Percentiles rank a stretch among this genome's conserved stretches.
Conservation (phyloP, 2,797 vertebrate species). For the Dicrostonyx torquatus region DNA sequence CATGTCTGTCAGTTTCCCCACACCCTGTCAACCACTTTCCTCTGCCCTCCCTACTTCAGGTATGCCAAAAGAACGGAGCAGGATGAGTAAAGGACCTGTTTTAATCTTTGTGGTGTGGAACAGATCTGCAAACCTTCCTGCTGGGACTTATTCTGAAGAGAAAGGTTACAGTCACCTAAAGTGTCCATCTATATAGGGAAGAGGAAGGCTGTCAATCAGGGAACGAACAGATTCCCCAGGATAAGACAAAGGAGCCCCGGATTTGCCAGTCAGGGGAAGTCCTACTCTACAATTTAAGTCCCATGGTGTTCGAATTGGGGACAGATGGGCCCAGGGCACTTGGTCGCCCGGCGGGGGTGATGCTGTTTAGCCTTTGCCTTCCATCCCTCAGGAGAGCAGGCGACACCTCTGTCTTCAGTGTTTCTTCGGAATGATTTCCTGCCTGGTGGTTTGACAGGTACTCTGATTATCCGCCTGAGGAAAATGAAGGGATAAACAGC, state of each 20-base stretch:
- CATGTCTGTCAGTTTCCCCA: slow-evolving; percentile 33
- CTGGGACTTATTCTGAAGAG: slow-evolving; percentile 57
- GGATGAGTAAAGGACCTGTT: slow-evolving; percentile 28
- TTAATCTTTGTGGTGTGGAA: slow-evolving; percentile 1
- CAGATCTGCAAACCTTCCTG: slow-evolving; percentile 23
- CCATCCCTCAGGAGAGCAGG: slow-evolving; percentile 46
- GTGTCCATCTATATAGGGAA: slow-evolving; percentile 19
- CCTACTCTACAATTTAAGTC: not conserved
- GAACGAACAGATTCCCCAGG: not conserved
- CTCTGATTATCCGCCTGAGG: slow-evolving; percentile 80
- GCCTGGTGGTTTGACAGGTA: slow-evolving; percentile 70
- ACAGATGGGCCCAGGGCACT: not conserved
- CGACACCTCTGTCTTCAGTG: slow-evolving; percentile 68
- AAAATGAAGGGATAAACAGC: slow-evolving; percentile 78
- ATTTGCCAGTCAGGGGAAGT: not conserved
- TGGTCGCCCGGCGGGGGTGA: not conserved
- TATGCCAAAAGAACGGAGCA: slow-evolving; percentile 56
- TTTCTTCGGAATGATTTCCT: slow-evolving; percentile 76
- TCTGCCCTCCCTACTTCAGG: not conserved
- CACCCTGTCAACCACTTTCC: not conserved
- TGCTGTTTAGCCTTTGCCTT: slow-evolving; percentile 67
- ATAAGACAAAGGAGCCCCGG: not conserved
- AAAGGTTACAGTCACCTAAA: slow-evolving; percentile 37
- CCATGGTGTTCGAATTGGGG: not conserved
- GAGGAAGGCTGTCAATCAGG: not conserved